phyloP scores from a whole-genome alignment of 2,888 invertebrate genomes.

The Pristionchus mayeri region DNA sequence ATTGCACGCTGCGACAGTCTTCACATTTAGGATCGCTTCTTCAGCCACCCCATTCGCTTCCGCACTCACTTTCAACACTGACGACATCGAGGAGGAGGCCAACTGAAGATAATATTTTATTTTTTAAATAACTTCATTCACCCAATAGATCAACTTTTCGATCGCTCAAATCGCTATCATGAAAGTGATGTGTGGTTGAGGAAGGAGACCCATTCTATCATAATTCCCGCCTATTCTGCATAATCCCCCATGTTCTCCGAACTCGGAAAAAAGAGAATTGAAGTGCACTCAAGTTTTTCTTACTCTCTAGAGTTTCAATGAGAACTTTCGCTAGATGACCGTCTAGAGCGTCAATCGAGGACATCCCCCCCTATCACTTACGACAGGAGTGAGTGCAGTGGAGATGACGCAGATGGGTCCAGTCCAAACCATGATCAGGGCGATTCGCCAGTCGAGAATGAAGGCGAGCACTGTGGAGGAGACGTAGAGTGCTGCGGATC shows the following conservation, averaged over 20 bases:
- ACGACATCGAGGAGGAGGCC: background rate
- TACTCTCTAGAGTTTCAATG: too few species aligned
- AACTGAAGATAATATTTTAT: slow-evolving; percentile 21
- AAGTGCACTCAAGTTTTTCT: too few species aligned
- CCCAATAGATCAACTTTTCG: too few species aligned
- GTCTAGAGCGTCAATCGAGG: too few species aligned
- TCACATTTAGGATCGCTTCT: slow-evolving; percentile 41
- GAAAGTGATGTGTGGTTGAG: too few species aligned
- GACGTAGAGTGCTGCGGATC: background rate
- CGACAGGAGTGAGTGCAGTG: slow-evolving; percentile 3
- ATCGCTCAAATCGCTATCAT: too few species aligned
- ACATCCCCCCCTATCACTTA: background rate
- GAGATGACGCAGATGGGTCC: slow-evolving; percentile 31
- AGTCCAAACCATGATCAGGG: slow-evolving; percentile 39
- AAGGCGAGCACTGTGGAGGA: background rate
- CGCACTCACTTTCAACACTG: background rate
- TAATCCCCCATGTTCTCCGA: too few species aligned
- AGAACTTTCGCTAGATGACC: too few species aligned
- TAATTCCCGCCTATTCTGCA: too few species aligned
- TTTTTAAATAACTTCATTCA: too few species aligned
- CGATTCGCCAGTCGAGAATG: slow-evolving; percentile 43
- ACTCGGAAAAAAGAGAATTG: too few species aligned
- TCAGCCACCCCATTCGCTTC: slow-evolving; percentile 47
- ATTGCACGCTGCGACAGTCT: slow-evolving; percentile 41
- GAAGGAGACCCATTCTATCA: too few species aligned